phyloP scores from a whole-genome alignment of 2,113 vertebrate species.

The Onychostruthus taczanowskii region DNA sequence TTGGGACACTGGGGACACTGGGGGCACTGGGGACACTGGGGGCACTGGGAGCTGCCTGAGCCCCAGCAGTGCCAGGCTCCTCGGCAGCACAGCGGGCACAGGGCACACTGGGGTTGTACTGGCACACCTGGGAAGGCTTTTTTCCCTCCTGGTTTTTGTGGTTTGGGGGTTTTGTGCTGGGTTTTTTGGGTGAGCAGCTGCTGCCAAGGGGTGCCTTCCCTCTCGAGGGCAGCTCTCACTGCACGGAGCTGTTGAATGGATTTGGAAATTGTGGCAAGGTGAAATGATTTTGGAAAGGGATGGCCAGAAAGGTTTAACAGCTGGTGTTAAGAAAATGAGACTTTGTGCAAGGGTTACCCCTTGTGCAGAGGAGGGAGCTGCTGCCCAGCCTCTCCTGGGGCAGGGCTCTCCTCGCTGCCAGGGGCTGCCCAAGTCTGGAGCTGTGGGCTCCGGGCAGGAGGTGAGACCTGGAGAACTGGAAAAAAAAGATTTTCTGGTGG shows the following conservation, averaged over 20 bases:
- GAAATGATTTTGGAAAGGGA: not conserved
- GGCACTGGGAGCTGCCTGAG: not conserved
- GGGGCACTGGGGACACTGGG: too few relatives aligned
- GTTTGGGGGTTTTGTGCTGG: not conserved
- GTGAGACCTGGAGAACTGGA: not conserved
- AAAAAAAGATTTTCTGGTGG: not conserved
- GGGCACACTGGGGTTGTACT: not conserved
- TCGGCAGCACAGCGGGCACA: too few relatives aligned
- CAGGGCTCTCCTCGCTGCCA: rapidly evolving
- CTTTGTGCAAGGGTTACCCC: not conserved
- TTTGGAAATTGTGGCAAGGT: not conserved
- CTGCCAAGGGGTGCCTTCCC: not conserved
- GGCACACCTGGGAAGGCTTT: not conserved
- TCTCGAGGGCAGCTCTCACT: not conserved
- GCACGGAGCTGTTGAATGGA: rapidly evolving
- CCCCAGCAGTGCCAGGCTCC: not conserved
- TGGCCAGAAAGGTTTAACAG: not conserved
- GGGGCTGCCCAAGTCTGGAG: not conserved
- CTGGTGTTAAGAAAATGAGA: not conserved
- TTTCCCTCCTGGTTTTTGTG: not conserved
- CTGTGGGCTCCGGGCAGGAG: not conserved
- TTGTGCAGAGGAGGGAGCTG: not conserved
- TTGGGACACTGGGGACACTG: too few relatives aligned
- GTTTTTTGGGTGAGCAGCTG: too few relatives aligned
- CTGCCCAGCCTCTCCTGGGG: rapidly evolving